Conservation (phyloP, 2,113 vertebrate genomes). For the Eretmodus cyanostictus region DNA sequence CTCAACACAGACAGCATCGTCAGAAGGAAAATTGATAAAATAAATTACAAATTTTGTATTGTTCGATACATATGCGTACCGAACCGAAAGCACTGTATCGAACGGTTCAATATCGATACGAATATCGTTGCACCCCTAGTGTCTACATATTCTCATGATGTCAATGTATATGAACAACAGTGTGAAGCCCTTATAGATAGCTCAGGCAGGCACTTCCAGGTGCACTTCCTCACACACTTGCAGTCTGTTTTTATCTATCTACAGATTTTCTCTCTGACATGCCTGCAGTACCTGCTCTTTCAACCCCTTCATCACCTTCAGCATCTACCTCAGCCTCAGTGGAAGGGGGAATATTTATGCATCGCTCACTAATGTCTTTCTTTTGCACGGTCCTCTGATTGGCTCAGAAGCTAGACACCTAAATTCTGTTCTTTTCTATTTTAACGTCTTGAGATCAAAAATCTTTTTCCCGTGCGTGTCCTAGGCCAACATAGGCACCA, state of each 20-base stretch:
- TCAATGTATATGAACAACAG: neutral
- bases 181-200: neutral
- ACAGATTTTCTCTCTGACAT: neutral
- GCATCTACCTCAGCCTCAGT: neutral
- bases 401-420: neutral
- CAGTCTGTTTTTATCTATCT: neutral
- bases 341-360: neutral
- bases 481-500: neutral
- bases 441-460: neutral
- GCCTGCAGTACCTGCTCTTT: neutral
- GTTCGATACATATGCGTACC: too few species aligned
- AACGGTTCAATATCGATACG: too few species aligned
- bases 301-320: neutral
- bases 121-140: too few species aligned
- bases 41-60: too few species aligned
- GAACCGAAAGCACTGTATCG: too few species aligned
- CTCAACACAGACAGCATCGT: too few species aligned
- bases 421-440: neutral
- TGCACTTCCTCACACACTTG: neutral
- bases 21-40: too few species aligned
- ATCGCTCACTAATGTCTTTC: neutral
- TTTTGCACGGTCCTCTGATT: neutral
- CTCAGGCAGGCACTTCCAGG: neutral
- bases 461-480: neutral
- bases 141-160: neutral